A percentile compares a stretch with the other conserved stretches of the same genome.
phyloP scores from a whole-genome alignment of 1,140 invertebrate species.

The Caenorhabditis brenneri region DNA sequence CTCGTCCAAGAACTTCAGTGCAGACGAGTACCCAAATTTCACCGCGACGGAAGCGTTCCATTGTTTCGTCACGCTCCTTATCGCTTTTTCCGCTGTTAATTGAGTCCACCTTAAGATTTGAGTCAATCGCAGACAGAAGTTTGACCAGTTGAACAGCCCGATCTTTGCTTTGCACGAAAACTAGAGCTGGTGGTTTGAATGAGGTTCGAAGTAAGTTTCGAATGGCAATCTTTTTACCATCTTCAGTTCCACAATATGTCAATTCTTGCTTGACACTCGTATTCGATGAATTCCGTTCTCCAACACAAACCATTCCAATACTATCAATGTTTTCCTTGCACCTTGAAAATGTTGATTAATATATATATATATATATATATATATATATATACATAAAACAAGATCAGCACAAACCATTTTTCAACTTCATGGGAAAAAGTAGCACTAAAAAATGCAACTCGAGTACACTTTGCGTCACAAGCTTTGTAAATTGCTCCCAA shows the following conservation, averaged over 20 bases:
- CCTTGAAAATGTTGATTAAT: slow-evolving; percentile 21
- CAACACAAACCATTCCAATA: slow-evolving; percentile 82
- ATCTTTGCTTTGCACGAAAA: slow-evolving; percentile 87
- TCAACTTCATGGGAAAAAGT: slow-evolving; percentile 87
- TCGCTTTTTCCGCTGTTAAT: slow-evolving; percentile 91
- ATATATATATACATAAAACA: too few species aligned
- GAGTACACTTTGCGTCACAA: slow-evolving; percentile 75
- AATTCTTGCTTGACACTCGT: slow-evolving; percentile 87
- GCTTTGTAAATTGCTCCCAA: slow-evolving; percentile 81
- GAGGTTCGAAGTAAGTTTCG: slow-evolving; percentile 74
- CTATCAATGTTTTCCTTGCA: slow-evolving; percentile 84
- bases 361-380: too few species aligned
- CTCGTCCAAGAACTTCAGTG: slow-evolving; percentile 93
- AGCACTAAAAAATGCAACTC: slow-evolving; percentile 84
- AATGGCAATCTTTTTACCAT: slow-evolving; percentile 84
- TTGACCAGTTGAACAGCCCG: slow-evolving; percentile 88
- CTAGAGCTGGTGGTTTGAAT: slow-evolving; percentile 85
- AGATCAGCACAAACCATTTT: slow-evolving; percentile 81
- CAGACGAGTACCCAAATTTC: slow-evolving; percentile 95
- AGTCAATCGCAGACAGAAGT: slow-evolving; percentile 81
- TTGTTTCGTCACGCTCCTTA: slow-evolving; percentile 85
- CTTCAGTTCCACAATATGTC: slow-evolving; percentile 87
- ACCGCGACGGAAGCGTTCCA: slow-evolving; percentile 85
- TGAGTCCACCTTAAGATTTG: slow-evolving; percentile 87
- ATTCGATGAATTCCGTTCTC: slow-evolving; percentile 82